A percentile compares a stretch with the other conserved stretches of the same genome.
phyloP scores from a whole-genome alignment of 1,140 invertebrate species.

The Drosophila kikkawai region DNA sequence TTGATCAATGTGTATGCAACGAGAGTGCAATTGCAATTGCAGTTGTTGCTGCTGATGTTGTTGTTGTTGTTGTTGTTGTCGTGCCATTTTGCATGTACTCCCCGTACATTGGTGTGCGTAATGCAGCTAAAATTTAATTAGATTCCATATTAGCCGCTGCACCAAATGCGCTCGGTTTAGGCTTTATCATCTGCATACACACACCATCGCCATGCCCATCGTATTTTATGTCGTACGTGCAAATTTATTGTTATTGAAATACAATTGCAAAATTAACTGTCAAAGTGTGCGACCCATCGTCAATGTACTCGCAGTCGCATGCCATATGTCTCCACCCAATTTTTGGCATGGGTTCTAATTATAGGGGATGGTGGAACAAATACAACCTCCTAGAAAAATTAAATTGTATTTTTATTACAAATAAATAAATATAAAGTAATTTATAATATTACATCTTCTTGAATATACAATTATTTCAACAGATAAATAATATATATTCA shows the following conservation, averaged over 20 bases:
- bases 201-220: conserved; percentile 20
- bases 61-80: conserved; percentile 11
- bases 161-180: conserved; percentile 57
- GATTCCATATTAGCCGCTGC: conserved; percentile 71
- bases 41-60: background rate
- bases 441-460: too few species aligned
- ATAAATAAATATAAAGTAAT: too few species aligned
- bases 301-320: conserved; percentile 57
- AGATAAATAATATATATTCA: too few species aligned
- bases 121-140: conserved; percentile 81
- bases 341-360: background rate
- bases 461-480: too few species aligned
- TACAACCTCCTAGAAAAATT: background rate
- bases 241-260: conserved; percentile 85
- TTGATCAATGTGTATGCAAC: conserved; percentile 84
- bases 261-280: conserved; percentile 85
- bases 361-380: background rate
- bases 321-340: conserved; percentile 59
- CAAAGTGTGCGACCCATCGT: conserved; percentile 79
- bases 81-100: conserved; percentile 35
- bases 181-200: conserved; percentile 32
- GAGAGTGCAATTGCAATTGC: conserved; percentile 50
- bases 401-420: background rate
- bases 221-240: conserved; percentile 70
- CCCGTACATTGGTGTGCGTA: conserved; percentile 25